A percentile compares a stretch with the other conserved stretches of the same genome.
Evolutionary conservation across 2,113 vertebrate species (phyloP).

Genomic region (Lophura nycthemera): DNA sequence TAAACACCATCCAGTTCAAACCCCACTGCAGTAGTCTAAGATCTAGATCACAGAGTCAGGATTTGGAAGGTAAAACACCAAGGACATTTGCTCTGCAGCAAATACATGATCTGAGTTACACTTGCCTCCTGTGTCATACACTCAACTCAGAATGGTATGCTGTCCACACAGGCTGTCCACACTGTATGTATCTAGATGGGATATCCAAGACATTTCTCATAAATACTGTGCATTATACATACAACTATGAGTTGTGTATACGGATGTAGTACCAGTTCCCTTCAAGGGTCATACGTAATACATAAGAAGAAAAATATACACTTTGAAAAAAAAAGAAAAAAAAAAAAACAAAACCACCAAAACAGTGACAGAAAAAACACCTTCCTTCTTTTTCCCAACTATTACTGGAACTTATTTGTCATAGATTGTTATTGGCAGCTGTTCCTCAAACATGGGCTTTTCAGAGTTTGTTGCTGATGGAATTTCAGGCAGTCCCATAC

Average conservation of each 20-base stretch:
- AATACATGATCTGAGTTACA: not conserved
- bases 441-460: not conserved
- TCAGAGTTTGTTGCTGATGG: not conserved
- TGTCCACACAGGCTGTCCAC: not conserved
- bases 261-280: not conserved
- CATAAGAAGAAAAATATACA: not conserved
- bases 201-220: not conserved
- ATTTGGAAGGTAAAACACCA: not conserved
- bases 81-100: not conserved
- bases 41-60: not conserved
- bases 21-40: not conserved
- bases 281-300: not conserved
- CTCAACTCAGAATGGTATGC: not conserved
- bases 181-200: not conserved
- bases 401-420: not conserved
- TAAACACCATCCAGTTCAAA: too few species aligned
- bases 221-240: not conserved
- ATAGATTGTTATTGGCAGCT: not conserved
- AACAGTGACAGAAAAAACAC: not conserved
- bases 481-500: not conserved
- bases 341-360: not conserved
- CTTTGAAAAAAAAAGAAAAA: not conserved
- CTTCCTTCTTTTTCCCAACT: not conserved
- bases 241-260: not conserved
- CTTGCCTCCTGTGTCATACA: not conserved